phyloP scores from a whole-genome alignment of 2,888 invertebrate genomes.

The Pimpla rufipes region DNA sequence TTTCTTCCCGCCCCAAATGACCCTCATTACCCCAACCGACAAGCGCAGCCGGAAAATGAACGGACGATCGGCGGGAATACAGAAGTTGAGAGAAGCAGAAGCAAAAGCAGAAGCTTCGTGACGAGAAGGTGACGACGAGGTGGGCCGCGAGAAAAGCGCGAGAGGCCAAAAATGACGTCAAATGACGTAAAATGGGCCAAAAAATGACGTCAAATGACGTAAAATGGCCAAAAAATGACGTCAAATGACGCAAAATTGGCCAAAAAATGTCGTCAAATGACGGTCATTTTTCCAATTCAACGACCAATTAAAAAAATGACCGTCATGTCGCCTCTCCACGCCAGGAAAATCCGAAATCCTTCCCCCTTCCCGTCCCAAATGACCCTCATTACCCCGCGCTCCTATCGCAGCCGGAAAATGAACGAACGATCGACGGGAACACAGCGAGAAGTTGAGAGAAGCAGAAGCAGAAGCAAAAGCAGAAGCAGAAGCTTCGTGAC shows the following conservation, averaged over 20 bases:
- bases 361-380: background rate
- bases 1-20: background rate
- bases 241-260: background rate
- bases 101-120: conserved; percentile 44
- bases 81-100: conserved; percentile 35
- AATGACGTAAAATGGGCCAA: too few relatives aligned
- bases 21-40: conserved; percentile 8
- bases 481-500: conserved; percentile 43
- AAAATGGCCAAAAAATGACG: too few relatives aligned
- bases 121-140: conserved; percentile 38
- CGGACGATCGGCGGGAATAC: conserved; percentile 60
- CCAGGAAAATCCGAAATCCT: background rate
- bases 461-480: conserved; percentile 55
- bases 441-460: conserved; percentile 24
- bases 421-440: conserved; percentile 60
- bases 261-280: too few relatives aligned
- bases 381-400: conserved; percentile 19
- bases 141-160: conserved; percentile 26
- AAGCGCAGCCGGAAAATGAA: conserved; percentile 23
- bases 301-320: too few relatives aligned
- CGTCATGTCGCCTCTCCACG: too few relatives aligned
- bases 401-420: conserved; percentile 16
- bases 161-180: too few relatives aligned
- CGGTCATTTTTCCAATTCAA: too few relatives aligned
- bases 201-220: too few relatives aligned